Conservation (phyloP, 2,113 vertebrate genomes). For the Balaeniceps rex region DNA sequence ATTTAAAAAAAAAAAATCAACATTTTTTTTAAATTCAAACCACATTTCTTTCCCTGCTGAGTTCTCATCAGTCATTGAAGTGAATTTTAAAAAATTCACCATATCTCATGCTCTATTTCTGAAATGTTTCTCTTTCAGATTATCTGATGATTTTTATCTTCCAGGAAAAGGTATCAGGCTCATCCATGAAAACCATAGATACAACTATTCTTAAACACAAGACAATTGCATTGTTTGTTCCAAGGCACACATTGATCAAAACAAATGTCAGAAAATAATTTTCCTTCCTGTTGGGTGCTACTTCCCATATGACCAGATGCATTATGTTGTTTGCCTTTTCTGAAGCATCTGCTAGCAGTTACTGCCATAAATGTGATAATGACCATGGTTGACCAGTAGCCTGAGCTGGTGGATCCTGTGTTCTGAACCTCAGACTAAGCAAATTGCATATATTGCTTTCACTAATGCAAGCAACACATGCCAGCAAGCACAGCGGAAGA, state of each 20-base stretch:
- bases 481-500: neutral
- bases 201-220: neutral
- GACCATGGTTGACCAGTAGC: neutral
- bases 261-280: neutral
- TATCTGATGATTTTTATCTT: neutral
- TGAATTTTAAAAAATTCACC: neutral
- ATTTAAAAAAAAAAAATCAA: neutral
- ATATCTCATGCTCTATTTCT: neutral
- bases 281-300: neutral
- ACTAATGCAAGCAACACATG: neutral
- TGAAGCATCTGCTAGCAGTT: slow-evolving; percentile 30
- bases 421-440: neutral
- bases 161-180: neutral
- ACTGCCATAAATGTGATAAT: slow-evolving; percentile 20
- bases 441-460: neutral
- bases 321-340: neutral
- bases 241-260: neutral
- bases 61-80: neutral
- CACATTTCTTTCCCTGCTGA: neutral
- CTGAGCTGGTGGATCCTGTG: neutral
- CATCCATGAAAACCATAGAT: neutral
- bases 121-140: neutral
- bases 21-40: neutral
- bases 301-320: neutral
- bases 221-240: neutral